Percentiles rank a stretch among this genome's conserved stretches.
Conservation (phyloP, 2,113 vertebrate genomes). For the Irena cyanogastra region DNA sequence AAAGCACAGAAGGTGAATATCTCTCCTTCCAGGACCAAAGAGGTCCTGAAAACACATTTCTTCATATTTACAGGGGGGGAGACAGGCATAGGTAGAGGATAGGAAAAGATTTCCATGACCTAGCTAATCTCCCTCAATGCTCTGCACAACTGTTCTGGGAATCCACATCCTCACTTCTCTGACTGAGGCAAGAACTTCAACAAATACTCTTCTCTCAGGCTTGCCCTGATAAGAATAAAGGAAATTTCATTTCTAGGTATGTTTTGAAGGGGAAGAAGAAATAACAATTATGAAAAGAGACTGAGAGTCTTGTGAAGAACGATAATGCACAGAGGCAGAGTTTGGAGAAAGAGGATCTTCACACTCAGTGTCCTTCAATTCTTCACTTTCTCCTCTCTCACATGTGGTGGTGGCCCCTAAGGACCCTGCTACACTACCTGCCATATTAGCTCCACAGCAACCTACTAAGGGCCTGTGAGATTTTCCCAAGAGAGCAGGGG, state of each 20-base stretch:
- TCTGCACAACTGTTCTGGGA: neutral
- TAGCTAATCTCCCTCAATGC: neutral
- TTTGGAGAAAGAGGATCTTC: neutral
- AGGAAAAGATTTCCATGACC: neutral
- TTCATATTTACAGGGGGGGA: neutral
- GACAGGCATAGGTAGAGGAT: too few relatives aligned
- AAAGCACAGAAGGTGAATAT: neutral
- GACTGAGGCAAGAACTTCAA: neutral
- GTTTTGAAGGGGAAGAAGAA: neutral
- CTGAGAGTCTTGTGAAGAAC: neutral
- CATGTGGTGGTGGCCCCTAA: neutral
- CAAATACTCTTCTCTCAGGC: neutral
- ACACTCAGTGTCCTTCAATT: fast-evolving
- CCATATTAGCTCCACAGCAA: neutral
- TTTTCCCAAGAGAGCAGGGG: neutral
- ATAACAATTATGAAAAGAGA: neutral
- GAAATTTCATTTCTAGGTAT: neutral
- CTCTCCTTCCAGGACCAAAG: neutral
- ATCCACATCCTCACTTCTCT: neutral
- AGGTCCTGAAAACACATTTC: neutral
- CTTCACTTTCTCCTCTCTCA: neutral
- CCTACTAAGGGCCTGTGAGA: neutral
- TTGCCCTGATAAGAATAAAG: neutral
- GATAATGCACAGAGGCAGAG: neutral
- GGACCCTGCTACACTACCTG: neutral